Base-by-base conservation (phyloP, 2,888 invertebrate species). In the Cephus nigrinus region DNA sequence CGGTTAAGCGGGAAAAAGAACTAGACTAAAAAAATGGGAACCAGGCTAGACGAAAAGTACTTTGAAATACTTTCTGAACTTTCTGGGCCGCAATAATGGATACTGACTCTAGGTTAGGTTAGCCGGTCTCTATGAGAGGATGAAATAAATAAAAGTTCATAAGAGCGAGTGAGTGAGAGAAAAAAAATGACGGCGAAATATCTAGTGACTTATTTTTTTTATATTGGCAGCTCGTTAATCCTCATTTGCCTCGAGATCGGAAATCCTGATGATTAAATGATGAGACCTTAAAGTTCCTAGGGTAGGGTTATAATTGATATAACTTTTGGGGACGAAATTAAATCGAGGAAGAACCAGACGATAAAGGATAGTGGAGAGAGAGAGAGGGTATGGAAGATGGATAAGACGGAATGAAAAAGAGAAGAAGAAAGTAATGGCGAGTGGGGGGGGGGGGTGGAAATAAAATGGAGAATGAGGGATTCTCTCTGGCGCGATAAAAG, bases 401-500 rank as follows among this genome's bases (percentile, higher is more conserved):
- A n/a, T 40, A 34, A 33, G 31, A 68, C 55, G 34, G 4, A 33
- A n/a, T 55, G 32, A 35, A 69, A 74, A 40, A 31, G 74, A 40
- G 35, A 69, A 71, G 5, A 40, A 15, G 15, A 40, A 36, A 15
- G 55, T 55, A 55, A 55, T 23, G 55, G 55, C 23, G 55, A 55
- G 55, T 55, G 0, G 55, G 2, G 23, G 15, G 4, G 81, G 86
- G 84, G 86, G 83, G 83, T 82, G 69, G 55, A 33, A 75, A 55
- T 55, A 75, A 69, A 80, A 84, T 79, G 76, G 74, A 80, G 74
- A 35, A 72, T 55, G 35, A 73, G 73, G 68, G 78, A 81, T 76
- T 79, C 81, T 79, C 78, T 79, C 33, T 35, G 69, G 74, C 69
- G 69, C 79, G 84, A 82, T 86, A 84, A 84, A 86, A 85, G 83